phyloP scores from a whole-genome alignment of 2,797 vertebrate genomes.

The Pipistrellus pipistrellus region DNA sequence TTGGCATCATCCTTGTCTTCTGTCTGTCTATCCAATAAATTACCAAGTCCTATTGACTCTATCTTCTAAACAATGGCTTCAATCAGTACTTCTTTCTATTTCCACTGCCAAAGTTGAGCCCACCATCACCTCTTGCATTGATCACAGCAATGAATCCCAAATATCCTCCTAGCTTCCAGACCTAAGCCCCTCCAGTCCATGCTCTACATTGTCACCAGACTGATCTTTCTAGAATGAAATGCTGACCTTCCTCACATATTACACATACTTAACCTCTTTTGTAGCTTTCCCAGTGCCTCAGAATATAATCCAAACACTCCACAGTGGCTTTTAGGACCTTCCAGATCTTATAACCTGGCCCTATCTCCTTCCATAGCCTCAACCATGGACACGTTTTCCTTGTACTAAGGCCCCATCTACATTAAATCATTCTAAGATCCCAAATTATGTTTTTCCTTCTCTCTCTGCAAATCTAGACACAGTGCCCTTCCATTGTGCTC shows the following conservation, averaged over 20 bases:
- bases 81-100: background rate
- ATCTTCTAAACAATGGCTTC: conserved; percentile 1
- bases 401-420: background rate
- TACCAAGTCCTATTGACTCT: background rate
- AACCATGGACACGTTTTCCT: background rate
- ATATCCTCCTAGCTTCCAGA: background rate
- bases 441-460: background rate
- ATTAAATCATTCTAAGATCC: background rate
- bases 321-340: background rate
- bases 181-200: background rate
- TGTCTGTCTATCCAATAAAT: background rate
- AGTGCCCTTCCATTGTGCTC: background rate
- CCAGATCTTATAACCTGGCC: background rate
- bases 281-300: background rate
- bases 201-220: background rate
- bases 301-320: background rate
- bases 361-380: background rate
- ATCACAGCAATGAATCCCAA: background rate
- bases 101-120: background rate
- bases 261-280: background rate
- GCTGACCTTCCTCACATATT: background rate
- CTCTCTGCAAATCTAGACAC: background rate
- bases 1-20: background rate
- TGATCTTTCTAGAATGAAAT: conserved; percentile 10
- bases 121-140: background rate